phyloP scores from a whole-genome alignment of 2,113 vertebrate species.

The Xiphias gladius region DNA sequence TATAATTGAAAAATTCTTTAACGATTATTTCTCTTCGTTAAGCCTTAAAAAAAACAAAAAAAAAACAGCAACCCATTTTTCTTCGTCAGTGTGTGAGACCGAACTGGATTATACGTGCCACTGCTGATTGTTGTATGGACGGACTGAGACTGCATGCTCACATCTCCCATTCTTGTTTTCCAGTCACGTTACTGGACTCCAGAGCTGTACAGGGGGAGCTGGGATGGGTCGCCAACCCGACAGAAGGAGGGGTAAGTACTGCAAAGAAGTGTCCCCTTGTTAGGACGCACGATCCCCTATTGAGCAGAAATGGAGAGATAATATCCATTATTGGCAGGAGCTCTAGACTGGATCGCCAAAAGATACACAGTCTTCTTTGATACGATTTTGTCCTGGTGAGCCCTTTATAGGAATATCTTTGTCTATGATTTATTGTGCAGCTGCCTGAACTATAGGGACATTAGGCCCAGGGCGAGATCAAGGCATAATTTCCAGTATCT shows the following conservation, averaged over 20 bases:
- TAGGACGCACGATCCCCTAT: constrained; percentile 54
- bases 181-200: constrained; percentile 98
- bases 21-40: constrained; percentile 7
- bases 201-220: constrained; percentile 96
- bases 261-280: constrained; percentile 72
- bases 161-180: constrained; percentile 77
- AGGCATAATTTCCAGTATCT: constrained; percentile 11
- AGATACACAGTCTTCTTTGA: constrained; percentile 64
- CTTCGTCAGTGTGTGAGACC: background rate
- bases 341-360: constrained; percentile 37
- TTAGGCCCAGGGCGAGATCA: constrained; percentile 19
- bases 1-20: constrained; percentile 12
- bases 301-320: constrained; percentile 69
- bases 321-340: constrained; percentile 62
- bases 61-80: background rate
- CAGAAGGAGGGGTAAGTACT: constrained; percentile 98
- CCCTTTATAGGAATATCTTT: constrained; percentile 48
- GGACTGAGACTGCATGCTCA: constrained; percentile 43
- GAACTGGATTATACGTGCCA: constrained; percentile 29
- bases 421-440: constrained; percentile 57
- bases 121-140: constrained; percentile 29
- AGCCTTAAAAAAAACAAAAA: background rate
- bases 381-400: constrained; percentile 41
- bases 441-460: constrained; percentile 19
- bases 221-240: constrained; percentile 96